Percentiles rank a stretch among this genome's conserved stretches.
These are phyloP conservation scores for Hippocampus zosterae DNA, from an alignment of 2,113 vertebrate genomes.

Conservation along the genomic window DNA sequence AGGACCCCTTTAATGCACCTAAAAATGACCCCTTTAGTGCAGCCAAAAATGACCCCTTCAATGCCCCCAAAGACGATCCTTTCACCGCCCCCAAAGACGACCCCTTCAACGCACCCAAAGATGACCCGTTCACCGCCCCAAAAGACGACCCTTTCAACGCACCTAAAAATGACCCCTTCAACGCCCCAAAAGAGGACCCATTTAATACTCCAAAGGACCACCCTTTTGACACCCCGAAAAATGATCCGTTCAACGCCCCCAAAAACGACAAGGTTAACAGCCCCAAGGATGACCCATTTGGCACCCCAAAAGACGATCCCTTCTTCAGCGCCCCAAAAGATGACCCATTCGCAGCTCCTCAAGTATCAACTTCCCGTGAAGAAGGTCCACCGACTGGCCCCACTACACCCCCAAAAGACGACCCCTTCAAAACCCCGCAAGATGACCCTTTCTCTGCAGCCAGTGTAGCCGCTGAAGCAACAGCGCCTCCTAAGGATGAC, in stretches of 20 bases:
- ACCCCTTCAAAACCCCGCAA: background rate
- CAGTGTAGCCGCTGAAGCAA: background rate
- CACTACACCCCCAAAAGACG: background rate
- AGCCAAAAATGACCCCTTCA: conserved; percentile 10
- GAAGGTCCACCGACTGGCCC: background rate
- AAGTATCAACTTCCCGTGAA: background rate
- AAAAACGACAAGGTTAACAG: conserved; percentile 7
- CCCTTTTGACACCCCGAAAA: conserved; percentile 9
- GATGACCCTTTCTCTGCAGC: background rate
- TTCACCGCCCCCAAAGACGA: conserved; percentile 10
- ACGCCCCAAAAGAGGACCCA: conserved; percentile 16
- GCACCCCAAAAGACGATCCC: conserved; percentile 10
- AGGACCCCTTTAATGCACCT: conserved; percentile 3
- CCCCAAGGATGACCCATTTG: conserved; percentile 20
- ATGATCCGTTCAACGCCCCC: conserved; percentile 11
- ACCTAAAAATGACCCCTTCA: conserved; percentile 7
- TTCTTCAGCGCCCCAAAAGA: conserved; percentile 27
- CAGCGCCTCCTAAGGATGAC: background rate
- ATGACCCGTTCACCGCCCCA: conserved; percentile 10
- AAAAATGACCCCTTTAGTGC: conserved; percentile 24
- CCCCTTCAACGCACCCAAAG: background rate
- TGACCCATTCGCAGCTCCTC: background rate
- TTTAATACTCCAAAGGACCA: conserved; percentile 23
- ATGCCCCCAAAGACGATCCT: conserved; percentile 7
- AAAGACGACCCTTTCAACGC: conserved; percentile 10